Evolutionary conservation across 1,140 invertebrate genomes (phyloP).

Genomic region (Lasioglossum baleicum): DNA sequence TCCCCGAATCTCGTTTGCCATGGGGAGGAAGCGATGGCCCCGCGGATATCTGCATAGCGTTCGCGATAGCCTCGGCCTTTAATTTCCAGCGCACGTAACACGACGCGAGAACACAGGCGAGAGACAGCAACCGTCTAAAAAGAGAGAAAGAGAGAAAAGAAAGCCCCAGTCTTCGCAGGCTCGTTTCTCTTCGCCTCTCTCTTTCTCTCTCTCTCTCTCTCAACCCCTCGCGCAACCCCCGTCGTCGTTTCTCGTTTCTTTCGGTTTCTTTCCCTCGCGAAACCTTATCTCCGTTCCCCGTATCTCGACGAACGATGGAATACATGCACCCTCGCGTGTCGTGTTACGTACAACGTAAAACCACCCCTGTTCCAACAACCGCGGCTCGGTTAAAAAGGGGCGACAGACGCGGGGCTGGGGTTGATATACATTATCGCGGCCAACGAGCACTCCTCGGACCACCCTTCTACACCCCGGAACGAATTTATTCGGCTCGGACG

Average conservation of each 20-base stretch:
- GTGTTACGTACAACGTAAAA: conserved; percentile 24
- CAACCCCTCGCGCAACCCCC: too few species aligned
- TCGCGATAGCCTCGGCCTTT: conserved; percentile 14
- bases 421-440: conserved; percentile 5
- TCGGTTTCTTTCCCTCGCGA: conserved; percentile 36
- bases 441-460: not conserved
- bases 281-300: conserved; percentile 48
- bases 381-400: conserved; percentile 9
- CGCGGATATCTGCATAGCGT: conserved; percentile 24
- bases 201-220: not conserved
- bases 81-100: conserved; percentile 18
- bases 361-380: too few species aligned
- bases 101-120: not conserved
- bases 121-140: not conserved
- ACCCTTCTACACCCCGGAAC: not conserved
- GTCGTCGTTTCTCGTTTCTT: not conserved
- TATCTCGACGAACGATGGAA: conserved; percentile 46
- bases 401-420: not conserved
- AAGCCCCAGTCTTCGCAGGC: not conserved
- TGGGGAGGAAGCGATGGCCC: conserved; percentile 22
- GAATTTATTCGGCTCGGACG: conserved; percentile 4
- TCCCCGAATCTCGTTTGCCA: conserved; percentile 13
- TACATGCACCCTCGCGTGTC: conserved; percentile 61
- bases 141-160: not conserved
- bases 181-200: not conserved